Percentiles rank a stretch among this genome's conserved stretches.
These are phyloP conservation scores for Mythimna loreyi DNA, from an alignment of 2,888 invertebrate genomes.

Conservation along the genomic window DNA sequence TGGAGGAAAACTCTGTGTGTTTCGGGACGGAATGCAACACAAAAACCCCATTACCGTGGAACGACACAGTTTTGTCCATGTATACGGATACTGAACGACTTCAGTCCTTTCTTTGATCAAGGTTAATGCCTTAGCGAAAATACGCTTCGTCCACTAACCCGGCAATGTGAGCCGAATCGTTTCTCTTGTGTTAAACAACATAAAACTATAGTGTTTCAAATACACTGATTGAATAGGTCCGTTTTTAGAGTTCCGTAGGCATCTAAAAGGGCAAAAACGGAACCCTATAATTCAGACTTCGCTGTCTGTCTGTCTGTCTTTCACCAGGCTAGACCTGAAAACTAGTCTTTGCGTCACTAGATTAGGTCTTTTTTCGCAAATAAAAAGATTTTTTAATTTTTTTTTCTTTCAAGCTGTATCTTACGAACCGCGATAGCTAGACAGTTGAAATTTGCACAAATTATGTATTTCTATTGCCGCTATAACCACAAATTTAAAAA, in stretches of 20 bases:
- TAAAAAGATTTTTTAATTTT: no score
- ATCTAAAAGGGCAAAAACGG: no score
- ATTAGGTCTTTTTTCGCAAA: no score
- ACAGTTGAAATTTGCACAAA: no score
- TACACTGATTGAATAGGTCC: conserved; percentile 32
- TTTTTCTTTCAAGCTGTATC: no score
- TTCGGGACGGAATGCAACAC: conserved; percentile 67
- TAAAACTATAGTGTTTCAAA: conserved; percentile 46
- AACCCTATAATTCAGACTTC: no score
- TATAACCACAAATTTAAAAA: no score
- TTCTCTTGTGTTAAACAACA: conserved; percentile 23
- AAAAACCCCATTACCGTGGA: conserved; percentile 70
- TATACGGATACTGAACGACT: conserved; percentile 58
- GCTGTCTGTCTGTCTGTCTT: no score
- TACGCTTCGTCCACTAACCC: conserved; percentile 67
- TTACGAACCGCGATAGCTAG: no score
- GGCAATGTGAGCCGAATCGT: conserved; percentile 59
- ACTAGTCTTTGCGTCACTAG: no score
- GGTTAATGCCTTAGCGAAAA: conserved; percentile 73
- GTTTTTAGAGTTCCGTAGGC: conserved; percentile 16
- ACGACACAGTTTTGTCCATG: conserved; percentile 65
- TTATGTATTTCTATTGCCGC: no score
- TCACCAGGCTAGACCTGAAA: no score
- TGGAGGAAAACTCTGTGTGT: conserved; percentile 43
- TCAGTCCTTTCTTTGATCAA: conserved; percentile 73